Base-by-base conservation (phyloP, 1,140 invertebrate genomes). In the Maniola jurtina region DNA sequence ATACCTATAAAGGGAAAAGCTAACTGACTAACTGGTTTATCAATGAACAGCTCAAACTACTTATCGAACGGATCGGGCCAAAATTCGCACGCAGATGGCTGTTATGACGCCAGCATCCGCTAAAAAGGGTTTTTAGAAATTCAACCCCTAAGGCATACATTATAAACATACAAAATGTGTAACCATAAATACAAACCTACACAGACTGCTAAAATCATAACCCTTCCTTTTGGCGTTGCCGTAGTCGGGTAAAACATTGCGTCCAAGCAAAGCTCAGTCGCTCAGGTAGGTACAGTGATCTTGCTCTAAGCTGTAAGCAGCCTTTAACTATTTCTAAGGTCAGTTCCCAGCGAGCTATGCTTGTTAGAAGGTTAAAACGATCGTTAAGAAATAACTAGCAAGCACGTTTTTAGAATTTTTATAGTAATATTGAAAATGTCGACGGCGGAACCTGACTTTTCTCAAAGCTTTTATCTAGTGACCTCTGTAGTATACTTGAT, bases 361-460 rank as follows among this genome's bases (percentile, higher is more conserved):
- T 50, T 25, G 47, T 25, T 50, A 25, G 47, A 50, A 50, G 47
- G 47, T 25, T 25, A 25, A 50, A 50, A 10, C 16, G 47, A 50
- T 50, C 47, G 47, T 50, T 50, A 50, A 16, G 14, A 50, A 50
- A 50, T 50, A 50, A 50, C 47, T 50, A 14, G 14, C 14, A 14
- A 16, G 47, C 47, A 16, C 47, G 47, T n/a, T 50, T 50, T 50
- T 50, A 50, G 47, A 50, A 6, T 25, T 50, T 50, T 50, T 50
- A 42, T 42, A 15, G 15, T 50, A 50, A 50, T 50, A 50, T 15
- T 50, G 9, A 50, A 47, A 11, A 13, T 47, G 47, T 50, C 47
- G 15, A 50, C 40, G 40, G 40, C 10, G 3, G 6, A 9, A 42
- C 40, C 40, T 11, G 11, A 16, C 5, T 15, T 50, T 50, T 25